These are phyloP conservation scores for Cossypha polioptera DNA, from an alignment of 2,797 vertebrate species.

Conservation along the genomic window DNA sequence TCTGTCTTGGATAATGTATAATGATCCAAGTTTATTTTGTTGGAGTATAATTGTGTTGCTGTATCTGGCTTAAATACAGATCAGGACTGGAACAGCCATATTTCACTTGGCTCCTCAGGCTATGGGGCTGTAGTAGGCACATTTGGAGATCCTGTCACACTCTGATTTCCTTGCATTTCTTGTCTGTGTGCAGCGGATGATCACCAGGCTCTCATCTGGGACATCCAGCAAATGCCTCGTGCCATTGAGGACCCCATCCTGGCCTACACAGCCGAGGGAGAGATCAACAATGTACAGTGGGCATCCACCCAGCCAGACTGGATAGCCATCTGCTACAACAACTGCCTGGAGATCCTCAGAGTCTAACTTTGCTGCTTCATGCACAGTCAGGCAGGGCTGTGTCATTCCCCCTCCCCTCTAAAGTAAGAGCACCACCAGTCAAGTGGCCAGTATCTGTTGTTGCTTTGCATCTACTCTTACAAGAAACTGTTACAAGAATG, in stretches of 20 bases:
- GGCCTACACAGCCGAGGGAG: constrained; percentile 96
- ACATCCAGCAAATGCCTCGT: constrained; percentile 98
- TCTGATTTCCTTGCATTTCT: not conserved
- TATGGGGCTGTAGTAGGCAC: fast-evolving
- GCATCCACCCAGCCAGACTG: constrained; percentile 98
- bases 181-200: constrained; percentile 85
- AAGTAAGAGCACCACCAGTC: constrained; percentile 74
- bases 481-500: constrained; percentile 71
- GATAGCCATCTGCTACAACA: constrained; percentile 99
- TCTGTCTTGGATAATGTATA: not conserved
- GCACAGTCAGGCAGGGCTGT: constrained; percentile 56
- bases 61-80: not conserved
- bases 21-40: not conserved
- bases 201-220: constrained; percentile 99
- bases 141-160: fast-evolving
- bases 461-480: constrained; percentile 76
- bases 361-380: constrained; percentile 78
- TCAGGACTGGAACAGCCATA: not conserved
- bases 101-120: not conserved
- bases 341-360: constrained; percentile 97
- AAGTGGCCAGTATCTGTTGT: constrained; percentile 77
- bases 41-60: not conserved
- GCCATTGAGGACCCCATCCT: constrained; percentile 98
- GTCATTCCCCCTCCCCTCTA: constrained; percentile 61
- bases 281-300: constrained; percentile 99